phyloP scores from a whole-genome alignment of 2,888 invertebrate genomes.

The Parochlus steinenii region DNA sequence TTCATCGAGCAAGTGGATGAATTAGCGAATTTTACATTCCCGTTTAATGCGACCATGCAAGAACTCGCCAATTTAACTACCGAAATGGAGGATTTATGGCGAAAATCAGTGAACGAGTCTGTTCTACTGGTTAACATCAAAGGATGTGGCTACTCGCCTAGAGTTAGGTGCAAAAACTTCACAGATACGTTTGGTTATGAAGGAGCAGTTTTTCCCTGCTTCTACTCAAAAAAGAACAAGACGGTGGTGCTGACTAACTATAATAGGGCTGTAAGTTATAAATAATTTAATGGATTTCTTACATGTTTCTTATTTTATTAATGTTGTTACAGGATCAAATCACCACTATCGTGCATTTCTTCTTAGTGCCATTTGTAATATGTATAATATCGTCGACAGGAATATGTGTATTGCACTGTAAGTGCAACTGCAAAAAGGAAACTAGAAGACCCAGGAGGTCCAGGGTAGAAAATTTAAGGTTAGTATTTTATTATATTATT shows the following conservation, averaged over 20 bases:
- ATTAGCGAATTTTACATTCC: slow-evolving; percentile 22
- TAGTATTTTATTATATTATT: slow-evolving; percentile 17
- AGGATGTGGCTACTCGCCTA: slow-evolving; percentile 80
- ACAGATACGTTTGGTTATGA: slow-evolving; percentile 55
- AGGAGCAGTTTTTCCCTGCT: slow-evolving; percentile 68
- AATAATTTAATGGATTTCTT: too few relatives aligned
- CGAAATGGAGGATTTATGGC: slow-evolving; percentile 27
- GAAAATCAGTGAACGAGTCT: slow-evolving; percentile 33
- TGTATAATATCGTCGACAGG: slow-evolving; percentile 72
- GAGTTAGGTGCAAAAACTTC: slow-evolving; percentile 66
- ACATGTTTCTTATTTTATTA: too few relatives aligned
- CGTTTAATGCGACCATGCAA: slow-evolving; percentile 12
- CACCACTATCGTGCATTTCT: slow-evolving; percentile 64
- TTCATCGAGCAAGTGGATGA: slow-evolving; percentile 15
- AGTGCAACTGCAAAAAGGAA: slow-evolving; percentile 54
- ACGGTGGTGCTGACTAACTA: slow-evolving; percentile 71
- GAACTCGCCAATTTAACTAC: slow-evolving; percentile 17
- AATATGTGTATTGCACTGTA: slow-evolving; percentile 74
- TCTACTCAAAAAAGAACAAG: slow-evolving; percentile 69
- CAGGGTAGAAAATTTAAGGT: slow-evolving; percentile 40
- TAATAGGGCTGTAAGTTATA: slow-evolving; percentile 62
- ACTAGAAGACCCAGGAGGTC: slow-evolving; percentile 45
- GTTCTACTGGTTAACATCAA: slow-evolving; percentile 70
- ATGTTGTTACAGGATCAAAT: too few relatives aligned
- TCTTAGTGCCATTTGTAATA: slow-evolving; percentile 69